Conservation (phyloP, 2,113 vertebrate species). For the Eurypyga helias region DNA sequence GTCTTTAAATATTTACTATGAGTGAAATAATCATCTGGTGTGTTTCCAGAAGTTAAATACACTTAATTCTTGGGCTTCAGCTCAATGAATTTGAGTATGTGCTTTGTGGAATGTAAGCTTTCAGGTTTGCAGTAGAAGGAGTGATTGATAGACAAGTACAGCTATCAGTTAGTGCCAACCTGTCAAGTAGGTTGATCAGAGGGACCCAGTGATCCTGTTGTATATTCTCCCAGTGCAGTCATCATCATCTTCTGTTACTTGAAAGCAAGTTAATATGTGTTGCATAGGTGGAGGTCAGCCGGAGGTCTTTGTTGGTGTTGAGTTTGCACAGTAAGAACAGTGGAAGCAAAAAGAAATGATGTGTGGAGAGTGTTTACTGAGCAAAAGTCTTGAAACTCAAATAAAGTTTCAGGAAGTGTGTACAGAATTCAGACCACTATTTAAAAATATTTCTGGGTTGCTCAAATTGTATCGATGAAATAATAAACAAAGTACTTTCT, state of each 20-base stretch:
- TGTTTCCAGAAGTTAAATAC: constrained; percentile 2
- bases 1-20: not conserved
- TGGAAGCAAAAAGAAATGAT: not conserved
- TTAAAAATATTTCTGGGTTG: constrained; percentile 16
- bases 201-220: not conserved
- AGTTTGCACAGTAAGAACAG: not conserved
- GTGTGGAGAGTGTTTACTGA: not conserved
- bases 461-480: constrained; percentile 46
- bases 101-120: not conserved
- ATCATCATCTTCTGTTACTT: not conserved
- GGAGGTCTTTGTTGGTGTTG: not conserved
- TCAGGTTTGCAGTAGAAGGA: not conserved
- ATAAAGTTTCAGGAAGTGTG: not conserved
- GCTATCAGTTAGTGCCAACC: not conserved
- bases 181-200: not conserved
- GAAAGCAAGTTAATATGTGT: not conserved
- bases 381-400: not conserved
- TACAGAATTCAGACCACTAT: not conserved
- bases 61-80: not conserved
- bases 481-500: constrained; percentile 21
- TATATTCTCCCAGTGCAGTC: not conserved
- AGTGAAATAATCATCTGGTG: not conserved
- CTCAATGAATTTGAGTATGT: not conserved
- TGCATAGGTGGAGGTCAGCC: not conserved
- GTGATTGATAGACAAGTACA: not conserved